Conservation (phyloP, 2,888 invertebrate genomes). For the Augiades crinisus region DNA sequence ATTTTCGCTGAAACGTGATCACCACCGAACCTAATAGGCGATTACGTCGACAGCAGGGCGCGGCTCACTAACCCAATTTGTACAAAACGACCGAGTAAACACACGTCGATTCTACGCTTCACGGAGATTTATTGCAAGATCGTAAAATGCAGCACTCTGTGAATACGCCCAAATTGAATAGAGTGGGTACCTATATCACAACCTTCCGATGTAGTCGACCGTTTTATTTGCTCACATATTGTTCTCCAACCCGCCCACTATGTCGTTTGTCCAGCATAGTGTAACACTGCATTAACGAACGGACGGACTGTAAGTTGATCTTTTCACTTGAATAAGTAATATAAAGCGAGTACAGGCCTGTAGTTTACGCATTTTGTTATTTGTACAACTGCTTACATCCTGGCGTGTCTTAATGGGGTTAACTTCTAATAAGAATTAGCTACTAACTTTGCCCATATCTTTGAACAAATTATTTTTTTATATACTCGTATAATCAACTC, state of each 20-base stretch:
- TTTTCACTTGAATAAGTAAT: conserved; percentile 7
- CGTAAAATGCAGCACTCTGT: conserved; percentile 57
- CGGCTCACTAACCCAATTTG: conserved; percentile 72
- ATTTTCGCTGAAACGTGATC: conserved; percentile 55
- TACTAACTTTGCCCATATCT: too few relatives aligned
- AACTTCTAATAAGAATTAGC: too few relatives aligned
- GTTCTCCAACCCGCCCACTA: conserved; percentile 31
- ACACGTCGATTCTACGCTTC: conserved; percentile 57
- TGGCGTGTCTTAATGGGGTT: neutral
- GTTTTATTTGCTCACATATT: conserved; percentile 39
- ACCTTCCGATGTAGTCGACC: conserved; percentile 33
- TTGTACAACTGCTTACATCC: neutral
- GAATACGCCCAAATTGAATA: conserved; percentile 52
- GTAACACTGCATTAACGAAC: conserved; percentile 12
- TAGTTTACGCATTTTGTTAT: neutral
- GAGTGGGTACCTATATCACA: conserved; percentile 38
- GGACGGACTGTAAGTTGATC: conserved; percentile 2
- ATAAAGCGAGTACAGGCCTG: neutral
- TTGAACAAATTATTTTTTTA: too few relatives aligned
- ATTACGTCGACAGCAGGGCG: conserved; percentile 60
- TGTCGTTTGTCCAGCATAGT: conserved; percentile 18
- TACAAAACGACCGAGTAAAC: conserved; percentile 66
- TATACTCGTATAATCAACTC: too few relatives aligned
- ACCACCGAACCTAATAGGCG: conserved; percentile 62
- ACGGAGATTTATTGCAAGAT: conserved; percentile 61